These are phyloP conservation scores for Callospermophilus lateralis DNA, from an alignment of 2,113 vertebrate species.

Conservation along the genomic window DNA sequence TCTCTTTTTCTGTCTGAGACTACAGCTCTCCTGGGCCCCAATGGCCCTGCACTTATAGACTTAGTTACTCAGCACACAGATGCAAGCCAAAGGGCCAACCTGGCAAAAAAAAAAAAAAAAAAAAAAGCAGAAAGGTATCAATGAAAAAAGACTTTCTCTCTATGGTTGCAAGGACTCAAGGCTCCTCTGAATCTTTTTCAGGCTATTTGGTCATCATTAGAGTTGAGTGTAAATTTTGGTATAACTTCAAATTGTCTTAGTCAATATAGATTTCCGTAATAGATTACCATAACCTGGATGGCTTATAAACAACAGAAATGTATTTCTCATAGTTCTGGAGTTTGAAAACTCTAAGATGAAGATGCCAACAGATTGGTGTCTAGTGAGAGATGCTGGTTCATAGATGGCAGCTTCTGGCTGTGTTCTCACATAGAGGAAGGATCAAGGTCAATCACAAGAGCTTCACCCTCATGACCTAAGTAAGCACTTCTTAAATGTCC, in stretches of 20 bases:
- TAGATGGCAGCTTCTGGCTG: too few species aligned
- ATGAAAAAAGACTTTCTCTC: conserved; percentile 3
- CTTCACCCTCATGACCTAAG: not conserved
- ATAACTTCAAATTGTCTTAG: not conserved
- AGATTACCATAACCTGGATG: not conserved
- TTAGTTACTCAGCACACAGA: not conserved
- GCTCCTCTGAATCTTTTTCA: not conserved
- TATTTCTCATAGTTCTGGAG: not conserved
- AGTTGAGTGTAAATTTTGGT: not conserved
- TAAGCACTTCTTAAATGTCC: not conserved
- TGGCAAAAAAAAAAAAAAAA: not conserved
- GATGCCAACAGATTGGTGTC: not conserved
- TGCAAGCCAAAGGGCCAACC: not conserved
- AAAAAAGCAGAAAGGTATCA: not conserved
- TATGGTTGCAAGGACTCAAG: not conserved
- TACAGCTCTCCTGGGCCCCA: not conserved
- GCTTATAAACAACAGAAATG: not conserved
- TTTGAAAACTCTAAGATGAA: not conserved
- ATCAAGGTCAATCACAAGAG: not conserved
- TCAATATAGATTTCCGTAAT: not conserved
- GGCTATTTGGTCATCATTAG: not conserved
- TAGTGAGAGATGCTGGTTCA: not conserved
- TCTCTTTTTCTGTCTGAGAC: not conserved
- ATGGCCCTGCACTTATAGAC: not conserved
- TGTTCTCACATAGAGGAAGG: not conserved